Evolutionary conservation across 2,797 vertebrate species (phyloP).

Genomic region (Valencia hispanica): DNA sequence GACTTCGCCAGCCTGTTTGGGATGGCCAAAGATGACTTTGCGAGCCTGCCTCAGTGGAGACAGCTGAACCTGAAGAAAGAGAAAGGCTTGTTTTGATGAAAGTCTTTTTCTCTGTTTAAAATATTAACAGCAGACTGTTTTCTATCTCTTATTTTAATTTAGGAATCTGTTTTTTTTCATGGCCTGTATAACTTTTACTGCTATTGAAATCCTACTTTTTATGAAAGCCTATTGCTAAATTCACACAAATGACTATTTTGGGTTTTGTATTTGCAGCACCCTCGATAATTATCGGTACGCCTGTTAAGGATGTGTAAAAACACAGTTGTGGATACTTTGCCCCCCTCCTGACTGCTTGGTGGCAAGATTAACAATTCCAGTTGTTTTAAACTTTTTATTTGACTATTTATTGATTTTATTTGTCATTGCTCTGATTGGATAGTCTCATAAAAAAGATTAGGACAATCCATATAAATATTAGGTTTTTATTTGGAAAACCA

Average conservation of each 20-base stretch:
- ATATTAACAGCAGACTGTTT: not conserved
- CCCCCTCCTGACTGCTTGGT: not conserved
- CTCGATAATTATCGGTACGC: not conserved
- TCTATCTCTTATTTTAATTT: not conserved
- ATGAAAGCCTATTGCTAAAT: not conserved
- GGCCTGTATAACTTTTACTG: not conserved
- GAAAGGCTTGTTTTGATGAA: conserved; percentile 83
- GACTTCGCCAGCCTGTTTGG: conserved; percentile 85
- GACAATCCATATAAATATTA: not conserved
- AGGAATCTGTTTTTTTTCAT: not conserved
- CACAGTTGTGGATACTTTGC: not conserved
- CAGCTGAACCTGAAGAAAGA: conserved; percentile 87
- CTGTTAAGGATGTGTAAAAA: not conserved
- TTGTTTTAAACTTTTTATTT: not conserved
- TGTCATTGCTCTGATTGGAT: not conserved
- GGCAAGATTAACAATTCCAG: not conserved
- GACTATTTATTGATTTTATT: not conserved
- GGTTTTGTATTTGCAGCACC: not conserved
- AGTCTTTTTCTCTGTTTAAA: conserved; percentile 4
- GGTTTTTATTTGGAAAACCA: too few species aligned
- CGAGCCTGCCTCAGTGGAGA: conserved; percentile 84
- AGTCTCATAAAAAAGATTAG: not conserved
- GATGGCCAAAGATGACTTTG: conserved; percentile 82
- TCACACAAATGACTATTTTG: not conserved
- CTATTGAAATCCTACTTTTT: not conserved